phyloP scores from a whole-genome alignment of 2,797 vertebrate species.

The Sylvilagus floridanus region DNA sequence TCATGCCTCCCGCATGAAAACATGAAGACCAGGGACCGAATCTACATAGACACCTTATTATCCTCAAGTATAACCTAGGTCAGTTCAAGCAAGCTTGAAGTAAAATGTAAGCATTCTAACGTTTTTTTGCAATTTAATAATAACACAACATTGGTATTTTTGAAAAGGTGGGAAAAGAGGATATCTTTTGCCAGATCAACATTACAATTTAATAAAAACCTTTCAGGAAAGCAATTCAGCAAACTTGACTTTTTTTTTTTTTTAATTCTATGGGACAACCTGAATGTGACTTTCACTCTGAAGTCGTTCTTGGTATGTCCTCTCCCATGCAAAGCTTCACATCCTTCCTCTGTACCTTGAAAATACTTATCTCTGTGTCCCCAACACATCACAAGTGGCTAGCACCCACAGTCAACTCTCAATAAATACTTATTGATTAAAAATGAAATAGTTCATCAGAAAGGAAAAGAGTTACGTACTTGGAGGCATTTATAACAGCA shows the following conservation, averaged over 20 bases:
- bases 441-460: not conserved
- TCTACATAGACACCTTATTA: not conserved
- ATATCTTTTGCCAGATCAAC: not conserved
- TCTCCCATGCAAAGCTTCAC: rapidly evolving
- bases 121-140: constrained; percentile 5
- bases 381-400: not conserved
- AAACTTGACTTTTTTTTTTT: not conserved
- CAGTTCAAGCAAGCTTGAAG: not conserved
- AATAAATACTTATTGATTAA: not conserved
- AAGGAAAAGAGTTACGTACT: not conserved
- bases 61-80: not conserved
- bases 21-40: not conserved
- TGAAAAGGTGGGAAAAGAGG: constrained; percentile 1
- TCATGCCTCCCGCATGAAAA: not conserved
- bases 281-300: not conserved
- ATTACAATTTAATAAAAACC: constrained; percentile 8
- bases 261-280: not conserved
- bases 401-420: not conserved
- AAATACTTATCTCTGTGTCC: not conserved
- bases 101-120: not conserved
- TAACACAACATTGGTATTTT: not conserved
- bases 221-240: constrained; percentile 16
- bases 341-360: not conserved
- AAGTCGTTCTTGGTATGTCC: not conserved
- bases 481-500: not conserved